Base-by-base conservation (phyloP, 2,797 vertebrate species). In the Simalia tracyae region DNA sequence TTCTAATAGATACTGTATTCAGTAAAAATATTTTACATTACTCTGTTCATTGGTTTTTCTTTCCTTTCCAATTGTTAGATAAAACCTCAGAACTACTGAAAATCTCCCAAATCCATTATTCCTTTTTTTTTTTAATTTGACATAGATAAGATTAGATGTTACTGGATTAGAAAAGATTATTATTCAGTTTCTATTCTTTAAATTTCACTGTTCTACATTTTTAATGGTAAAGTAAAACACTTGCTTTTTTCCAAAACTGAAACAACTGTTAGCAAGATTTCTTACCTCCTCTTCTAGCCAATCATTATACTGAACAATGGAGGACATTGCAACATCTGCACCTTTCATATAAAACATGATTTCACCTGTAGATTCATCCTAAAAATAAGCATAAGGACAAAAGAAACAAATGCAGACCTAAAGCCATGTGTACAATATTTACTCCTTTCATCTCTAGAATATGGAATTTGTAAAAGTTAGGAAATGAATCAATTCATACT, bases 281-380 rank as follows among this genome's bases (percentile, higher is more conserved):
- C 96, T 97, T 97, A 99, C 99, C 98, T 99, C 99, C 94, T 99
- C 99, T 89, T 99, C 99, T 94, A 99, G 93, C 99, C 99, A 99
- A 94, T 99, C 99, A 26, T 99, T 99, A 95, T 99, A 99, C 96
- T 99, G 99, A 91, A 99, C 99, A 87, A 99, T 99, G 97, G 98
- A 97, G 86, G 99, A 98, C 99, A 99, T 99, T 60, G 98, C 99
- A 84, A 98, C 98, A 54, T 99, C 99, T 1, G 99, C 99, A 0
- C 99, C 99, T 95, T 99, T 99, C 99, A 99, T 99, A 93, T 99
- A 99, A 96, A 99, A 99, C 0, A 98, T 98, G 96, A 99, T 99
- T 91, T 99, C 99, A 85, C 98, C 99, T 0, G 98, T 99, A 81
- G 98, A 98, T 96, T 99, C 99, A 91, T 99, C 99, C 99, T 99